Base-by-base conservation (phyloP, 2,888 invertebrate species). In the Yponomeuta sedellus region DNA sequence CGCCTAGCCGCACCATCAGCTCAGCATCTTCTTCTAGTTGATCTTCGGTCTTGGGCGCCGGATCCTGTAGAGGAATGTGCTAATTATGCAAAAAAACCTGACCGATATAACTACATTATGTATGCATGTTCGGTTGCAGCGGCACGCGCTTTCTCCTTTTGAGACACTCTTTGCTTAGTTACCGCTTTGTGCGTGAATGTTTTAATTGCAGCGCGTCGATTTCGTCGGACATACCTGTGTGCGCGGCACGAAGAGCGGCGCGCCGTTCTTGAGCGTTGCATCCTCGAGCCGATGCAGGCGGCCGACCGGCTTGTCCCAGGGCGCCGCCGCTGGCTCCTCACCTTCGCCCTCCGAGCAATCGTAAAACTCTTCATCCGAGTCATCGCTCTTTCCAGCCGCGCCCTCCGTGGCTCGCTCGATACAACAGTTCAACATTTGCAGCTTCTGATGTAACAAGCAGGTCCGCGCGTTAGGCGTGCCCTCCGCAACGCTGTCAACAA, bases 21-120 rank as follows among this genome's bases (percentile, higher is more conserved):
- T 97, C 96, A 0, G 97, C 96, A 80, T 99, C 98, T 78, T 98
- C 97, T 78, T 98, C 97, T 68, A 99, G 85, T 83, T 98, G 97
- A 86, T 99, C 99, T 83, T 99, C 99, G 0, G 99, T 99, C 92
- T 99, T 97, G 12, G 99, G 98, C 5, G 97, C 96, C 0, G 97
- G 96, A 76, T 99, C 98, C 93, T 98, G 57, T 12, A 34, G n/a
- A 34, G 34, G 34, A 94, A 44, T 44, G 63, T 52, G 20, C 39
- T n/a, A 34, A 61, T 57, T 57, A 56, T 25, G 19, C 67, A 59
- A 11, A 59, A 20, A 11, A 59, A 11, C 20, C 20, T 19, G 16
- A 56, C n/a, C 56, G 56, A 16, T 56, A 56, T 56, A 56, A 8
- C 11, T n/a, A 59, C n/a, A 59, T 59, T 59, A 59, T 20, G 20